phyloP scores from a whole-genome alignment of 2,888 invertebrate species.

The Hemicrepidius hirtus region DNA sequence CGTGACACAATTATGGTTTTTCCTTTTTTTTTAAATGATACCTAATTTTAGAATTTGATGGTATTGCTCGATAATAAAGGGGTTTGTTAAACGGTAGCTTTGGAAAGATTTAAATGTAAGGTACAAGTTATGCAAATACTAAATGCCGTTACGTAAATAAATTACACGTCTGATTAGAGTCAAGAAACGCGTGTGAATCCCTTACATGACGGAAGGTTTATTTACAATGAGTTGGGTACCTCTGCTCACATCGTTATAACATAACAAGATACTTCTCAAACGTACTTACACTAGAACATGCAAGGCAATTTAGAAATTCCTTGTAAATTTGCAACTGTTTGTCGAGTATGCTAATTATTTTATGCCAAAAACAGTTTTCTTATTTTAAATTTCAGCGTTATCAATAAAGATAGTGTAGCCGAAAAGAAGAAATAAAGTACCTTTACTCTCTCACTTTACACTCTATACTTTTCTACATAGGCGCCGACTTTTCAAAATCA shows the following conservation, averaged over 20 bases:
- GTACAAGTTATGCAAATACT: slow-evolving; percentile 29
- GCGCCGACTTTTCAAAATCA: too few species aligned
- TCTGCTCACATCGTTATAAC: slow-evolving; percentile 25
- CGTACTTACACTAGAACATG: slow-evolving; percentile 11
- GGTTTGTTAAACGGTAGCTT: not conserved
- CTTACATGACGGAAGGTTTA: slow-evolving; percentile 33
- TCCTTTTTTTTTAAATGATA: not conserved
- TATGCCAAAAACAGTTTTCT: not conserved
- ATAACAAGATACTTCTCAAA: slow-evolving; percentile 28
- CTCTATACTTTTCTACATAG: too few species aligned
- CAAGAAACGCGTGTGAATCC: slow-evolving; percentile 48
- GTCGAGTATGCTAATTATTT: slow-evolving; percentile 15
- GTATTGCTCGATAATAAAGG: slow-evolving; percentile 1
- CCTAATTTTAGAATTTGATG: not conserved
- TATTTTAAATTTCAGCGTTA: too few species aligned
- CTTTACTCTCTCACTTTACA: too few species aligned
- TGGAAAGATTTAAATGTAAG: not conserved
- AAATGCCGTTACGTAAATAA: slow-evolving; percentile 33
- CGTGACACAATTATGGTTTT: not conserved
- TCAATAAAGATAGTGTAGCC: too few species aligned
- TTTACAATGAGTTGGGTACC: slow-evolving; percentile 30
- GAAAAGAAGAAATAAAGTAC: too few species aligned
- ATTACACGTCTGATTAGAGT: slow-evolving; percentile 20
- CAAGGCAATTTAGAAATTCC: slow-evolving; percentile 31
- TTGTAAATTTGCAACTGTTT: slow-evolving; percentile 17